These are phyloP conservation scores for Athalia circularis DNA, from an alignment of 2,888 invertebrate genomes.

Conservation along the genomic window DNA sequence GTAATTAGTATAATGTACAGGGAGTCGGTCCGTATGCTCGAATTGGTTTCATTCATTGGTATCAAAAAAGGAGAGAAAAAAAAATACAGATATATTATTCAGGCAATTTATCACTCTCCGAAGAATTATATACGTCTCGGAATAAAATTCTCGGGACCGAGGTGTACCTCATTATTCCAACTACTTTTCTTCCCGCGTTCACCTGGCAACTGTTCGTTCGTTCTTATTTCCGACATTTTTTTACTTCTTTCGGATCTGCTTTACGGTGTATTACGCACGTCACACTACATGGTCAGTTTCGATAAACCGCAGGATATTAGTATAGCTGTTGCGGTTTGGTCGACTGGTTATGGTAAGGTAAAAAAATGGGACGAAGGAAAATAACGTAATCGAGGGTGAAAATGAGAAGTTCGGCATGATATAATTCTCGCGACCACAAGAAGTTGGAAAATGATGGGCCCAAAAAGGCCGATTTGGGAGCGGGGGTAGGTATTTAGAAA, in stretches of 20 bases:
- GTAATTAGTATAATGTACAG: neutral
- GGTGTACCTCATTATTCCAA: no score
- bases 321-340: slow-evolving; percentile 13
- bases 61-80: no score
- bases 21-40: no score
- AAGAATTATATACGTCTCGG: no score
- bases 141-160: no score
- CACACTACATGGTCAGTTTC: neutral
- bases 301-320: slow-evolving; percentile 6
- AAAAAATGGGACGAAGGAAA: neutral
- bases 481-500: slow-evolving; percentile 17
- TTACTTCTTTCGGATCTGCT: neutral
- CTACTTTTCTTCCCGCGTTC: no score
- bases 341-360: neutral
- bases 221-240: neutral
- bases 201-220: no score
- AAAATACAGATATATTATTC: no score
- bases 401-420: neutral
- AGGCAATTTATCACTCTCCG: no score
- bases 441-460: neutral
- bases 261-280: neutral
- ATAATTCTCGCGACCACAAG: slow-evolving; percentile 6
- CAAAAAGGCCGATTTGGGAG: neutral
- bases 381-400: slow-evolving; percentile 16
- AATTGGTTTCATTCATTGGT: no score